Base-by-base conservation (phyloP, 2,888 invertebrate species). In the Argynnis bischoffii region DNA sequence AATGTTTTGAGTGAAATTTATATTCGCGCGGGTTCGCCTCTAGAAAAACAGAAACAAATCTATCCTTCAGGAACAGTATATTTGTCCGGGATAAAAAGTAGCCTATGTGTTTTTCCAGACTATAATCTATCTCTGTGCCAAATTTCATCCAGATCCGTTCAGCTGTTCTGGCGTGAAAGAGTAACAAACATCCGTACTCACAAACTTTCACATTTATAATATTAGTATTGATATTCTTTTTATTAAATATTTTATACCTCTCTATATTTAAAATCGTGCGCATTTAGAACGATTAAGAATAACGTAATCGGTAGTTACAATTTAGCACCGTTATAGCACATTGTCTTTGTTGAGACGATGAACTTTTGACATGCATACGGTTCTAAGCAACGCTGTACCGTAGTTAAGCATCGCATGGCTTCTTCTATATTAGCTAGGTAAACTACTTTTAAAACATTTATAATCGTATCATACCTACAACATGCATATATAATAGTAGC, bases 281-380 rank as follows among this genome's bases (percentile, higher is more conserved):
- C n/a, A 3, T 59, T 47, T 2, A 13, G 51, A 47, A 16, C 41
- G 18, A 61, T 61, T 61, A 61, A 11, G 11, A 53, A 51, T 15
- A 61, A 6, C 41, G 21, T 41, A 53, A 61, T 61, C 51, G 51
- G 18, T 41, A 61, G 51, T 50, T 51, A 61, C 48, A 48, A 35
- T 61, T 61, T 16, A 61, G 35, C 31, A 53, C 61, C 61, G 61
- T 61, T 61, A 61, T 53, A 61, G 3, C 61, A 53, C 61, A 61
- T 61, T 61, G 61, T 61, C 61, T 61, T 61, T 53, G 47, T 21
- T 59, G 51, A 51, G 21, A 35, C 61, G 31, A 50, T 61, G 61
- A 61, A 61, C 61, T 61, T 61, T 61, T 61, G 61, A 61, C 61
- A 61, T 50, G 61, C 21, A 61, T 61, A 61, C 61, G n/a, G 18